These are phyloP conservation scores for Xylocampa areola DNA, from an alignment of 2,888 invertebrate genomes.

Conservation along the genomic window DNA sequence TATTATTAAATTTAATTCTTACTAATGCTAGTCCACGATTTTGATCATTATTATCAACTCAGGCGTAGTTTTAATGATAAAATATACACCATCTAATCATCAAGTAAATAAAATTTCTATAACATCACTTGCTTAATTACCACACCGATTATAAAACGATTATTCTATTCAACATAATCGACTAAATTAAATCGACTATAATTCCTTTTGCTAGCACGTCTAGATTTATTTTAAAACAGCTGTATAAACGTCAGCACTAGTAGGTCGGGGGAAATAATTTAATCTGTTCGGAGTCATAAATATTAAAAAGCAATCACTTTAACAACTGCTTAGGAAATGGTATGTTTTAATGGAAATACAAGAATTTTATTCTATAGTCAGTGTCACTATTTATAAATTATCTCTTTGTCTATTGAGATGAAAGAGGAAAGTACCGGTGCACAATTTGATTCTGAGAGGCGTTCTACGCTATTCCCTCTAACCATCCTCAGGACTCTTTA, in stretches of 20 bases:
- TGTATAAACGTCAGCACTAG: slow-evolving; percentile 72
- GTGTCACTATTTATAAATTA: no score
- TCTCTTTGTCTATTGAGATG: no score
- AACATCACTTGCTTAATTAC: background rate
- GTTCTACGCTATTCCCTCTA: no score
- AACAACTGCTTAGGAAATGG: slow-evolving; percentile 60
- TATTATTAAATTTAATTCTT: no score
- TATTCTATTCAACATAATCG: slow-evolving; percentile 42
- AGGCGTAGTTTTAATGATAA: no score
- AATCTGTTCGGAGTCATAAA: slow-evolving; percentile 73
- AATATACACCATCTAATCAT: background rate
- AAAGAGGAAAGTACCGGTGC: no score
- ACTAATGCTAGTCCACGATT: no score
- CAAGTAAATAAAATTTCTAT: background rate
- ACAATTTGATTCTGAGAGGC: no score
- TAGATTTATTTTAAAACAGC: slow-evolving; percentile 72
- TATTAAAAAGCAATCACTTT: slow-evolving; percentile 73
- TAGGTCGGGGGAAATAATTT: slow-evolving; percentile 72
- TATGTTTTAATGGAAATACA: slow-evolving; percentile 14
- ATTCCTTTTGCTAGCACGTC: slow-evolving; percentile 32
- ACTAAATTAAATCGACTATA: slow-evolving; percentile 33
- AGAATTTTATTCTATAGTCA: slow-evolving; percentile 4
- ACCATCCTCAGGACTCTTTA: no score
- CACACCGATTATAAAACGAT: slow-evolving; percentile 30
- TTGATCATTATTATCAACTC: no score